Base-by-base conservation (phyloP, 2,113 vertebrate species). In the Leptodactylus fuscus region DNA sequence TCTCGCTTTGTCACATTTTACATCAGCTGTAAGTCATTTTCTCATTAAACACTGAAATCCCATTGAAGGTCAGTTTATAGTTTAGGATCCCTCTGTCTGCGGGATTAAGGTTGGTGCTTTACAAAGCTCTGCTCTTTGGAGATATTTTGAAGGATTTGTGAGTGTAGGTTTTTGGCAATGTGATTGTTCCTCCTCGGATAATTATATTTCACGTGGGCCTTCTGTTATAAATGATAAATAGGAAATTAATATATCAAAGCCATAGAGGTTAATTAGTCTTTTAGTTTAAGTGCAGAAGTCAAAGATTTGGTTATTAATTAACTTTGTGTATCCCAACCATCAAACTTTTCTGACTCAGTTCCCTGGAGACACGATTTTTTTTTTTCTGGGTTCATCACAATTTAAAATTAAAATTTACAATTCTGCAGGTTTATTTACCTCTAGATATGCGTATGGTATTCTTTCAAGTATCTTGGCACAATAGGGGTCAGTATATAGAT, bases 221-320 rank as follows among this genome's bases (percentile, higher is more conserved):
- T 78, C 74, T 78, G 83, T 38, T 78, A 53, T 36, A 29, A 85
- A 69, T 67, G 83, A 85, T 85, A 85, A 85, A 78, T 53, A n/a
- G 44, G 49, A 69, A 85, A 78, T 69, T 38, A 38, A 85, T 77
- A 49, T 78, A 67, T 84, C 36, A 46, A 84, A 84, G 53, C 71
- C 62, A 76, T 38, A 78, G 20, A 85, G 83, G 83, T 85, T 85
- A 85, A 85, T 85, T 69, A 85, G 83, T 53, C 77, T 58, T 85
- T 38, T 78, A 69, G 15, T 78, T 85, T 78, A 51, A 48, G 36
- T 74, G 74, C 53, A 76, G 60, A 76, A 85, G 44, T 51, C 58
- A 69, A 48, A 78, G 34, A 60, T 58, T 60, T 82, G 71, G 51
- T 34, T 79, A 51, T 60, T 79, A 62, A 62, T 55, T 60, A 58